A percentile compares a stretch with the other conserved stretches of the same genome.
Evolutionary conservation across 2,797 vertebrate genomes (phyloP).

Genomic region (Benthosema pterotum): DNA sequence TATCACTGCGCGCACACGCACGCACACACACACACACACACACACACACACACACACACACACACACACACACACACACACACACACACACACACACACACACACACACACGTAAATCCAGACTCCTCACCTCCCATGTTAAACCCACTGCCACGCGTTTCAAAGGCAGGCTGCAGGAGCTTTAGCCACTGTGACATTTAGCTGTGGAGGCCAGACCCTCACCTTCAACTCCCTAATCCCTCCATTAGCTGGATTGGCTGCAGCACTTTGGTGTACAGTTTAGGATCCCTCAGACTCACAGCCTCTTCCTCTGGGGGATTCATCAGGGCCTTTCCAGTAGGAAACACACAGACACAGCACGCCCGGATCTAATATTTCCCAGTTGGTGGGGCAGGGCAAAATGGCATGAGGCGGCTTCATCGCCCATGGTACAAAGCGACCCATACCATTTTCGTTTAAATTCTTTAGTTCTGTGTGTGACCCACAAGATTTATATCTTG

Average conservation of each 20-base stretch:
- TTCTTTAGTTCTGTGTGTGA: too few species aligned
- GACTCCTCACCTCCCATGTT: conserved; percentile 22
- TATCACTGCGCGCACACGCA: too few species aligned
- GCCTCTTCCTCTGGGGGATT: conserved; percentile 37
- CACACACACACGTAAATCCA: conserved; percentile 7
- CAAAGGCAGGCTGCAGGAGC: conserved; percentile 22
- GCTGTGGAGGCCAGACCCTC: conserved; percentile 46
- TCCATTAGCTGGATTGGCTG: conserved; percentile 73
- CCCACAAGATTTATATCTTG: too few species aligned
- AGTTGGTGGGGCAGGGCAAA: too few species aligned
- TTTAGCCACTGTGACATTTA: conserved; percentile 50
- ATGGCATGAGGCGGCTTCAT: too few species aligned
- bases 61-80: conserved; percentile 20
- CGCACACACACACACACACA: too few species aligned
- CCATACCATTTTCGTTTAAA: too few species aligned
- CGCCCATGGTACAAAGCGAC: too few species aligned
- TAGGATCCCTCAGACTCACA: conserved; percentile 35
- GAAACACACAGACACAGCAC: conserved; percentile 12
- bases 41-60: too few species aligned
- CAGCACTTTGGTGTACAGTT: conserved; percentile 47
- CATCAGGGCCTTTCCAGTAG: conserved; percentile 51
- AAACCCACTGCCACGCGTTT: conserved; percentile 35
- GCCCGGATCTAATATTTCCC: too few species aligned
- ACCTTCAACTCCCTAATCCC: conserved; percentile 62
- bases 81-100: conserved; percentile 14